These are phyloP conservation scores for Lordiphosa collinella DNA, from an alignment of 1,140 invertebrate genomes.

Conservation along the genomic window DNA sequence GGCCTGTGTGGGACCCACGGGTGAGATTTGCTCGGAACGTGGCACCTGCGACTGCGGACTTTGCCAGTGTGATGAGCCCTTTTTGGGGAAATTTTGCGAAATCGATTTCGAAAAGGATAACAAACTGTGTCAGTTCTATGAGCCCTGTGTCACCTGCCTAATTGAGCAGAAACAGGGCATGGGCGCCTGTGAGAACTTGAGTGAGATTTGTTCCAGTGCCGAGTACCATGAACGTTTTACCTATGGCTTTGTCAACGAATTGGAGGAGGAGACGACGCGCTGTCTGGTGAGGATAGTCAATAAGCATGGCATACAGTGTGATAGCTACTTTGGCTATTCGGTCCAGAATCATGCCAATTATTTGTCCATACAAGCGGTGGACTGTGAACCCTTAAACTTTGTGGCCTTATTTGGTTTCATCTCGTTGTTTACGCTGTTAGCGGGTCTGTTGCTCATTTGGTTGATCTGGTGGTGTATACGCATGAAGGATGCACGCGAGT, in stretches of 20 bases:
- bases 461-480: constrained; percentile 79
- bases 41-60: constrained; percentile 86
- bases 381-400: constrained; percentile 74
- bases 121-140: constrained; percentile 72
- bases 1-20: constrained; percentile 63
- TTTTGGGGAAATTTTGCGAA: constrained; percentile 65
- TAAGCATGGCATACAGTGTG: constrained; percentile 80
- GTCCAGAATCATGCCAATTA: constrained; percentile 66
- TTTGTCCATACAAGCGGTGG: constrained; percentile 77
- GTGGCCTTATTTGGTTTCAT: constrained; percentile 66
- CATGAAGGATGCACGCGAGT: constrained; percentile 80
- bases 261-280: constrained; percentile 33
- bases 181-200: constrained; percentile 47
- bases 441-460: constrained; percentile 80
- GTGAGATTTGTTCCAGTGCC: constrained; percentile 45
- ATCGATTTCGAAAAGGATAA: constrained; percentile 63
- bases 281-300: constrained; percentile 80
- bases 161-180: constrained; percentile 54
- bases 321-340: constrained; percentile 80
- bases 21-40: constrained; percentile 84
- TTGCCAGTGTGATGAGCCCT: constrained; percentile 83
- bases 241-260: constrained; percentile 46
- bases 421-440: constrained; percentile 78
- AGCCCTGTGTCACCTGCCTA: constrained; percentile 68
- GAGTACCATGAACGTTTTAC: constrained; percentile 47